Conservation (phyloP, 2,797 vertebrate genomes). For the Bradypus variegatus region DNA sequence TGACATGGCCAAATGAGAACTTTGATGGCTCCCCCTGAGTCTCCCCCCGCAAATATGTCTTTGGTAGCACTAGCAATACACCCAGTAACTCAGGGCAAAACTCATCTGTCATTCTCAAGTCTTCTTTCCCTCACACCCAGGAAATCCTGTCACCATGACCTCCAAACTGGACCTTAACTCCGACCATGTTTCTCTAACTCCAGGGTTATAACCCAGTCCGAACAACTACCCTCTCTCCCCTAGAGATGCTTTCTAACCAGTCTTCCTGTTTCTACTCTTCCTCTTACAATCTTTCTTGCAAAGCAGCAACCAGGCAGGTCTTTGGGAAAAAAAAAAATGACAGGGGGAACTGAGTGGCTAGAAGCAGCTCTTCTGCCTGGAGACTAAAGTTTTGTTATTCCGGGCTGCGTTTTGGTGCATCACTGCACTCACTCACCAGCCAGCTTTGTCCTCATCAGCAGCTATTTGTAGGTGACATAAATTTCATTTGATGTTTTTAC, state of each 20-base stretch:
- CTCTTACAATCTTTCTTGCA: neutral
- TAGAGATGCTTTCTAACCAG: neutral
- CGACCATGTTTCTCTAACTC: too few species aligned
- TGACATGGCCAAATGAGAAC: too few species aligned
- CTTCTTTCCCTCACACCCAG: neutral
- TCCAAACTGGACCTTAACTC: neutral
- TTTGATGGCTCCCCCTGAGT: too few species aligned
- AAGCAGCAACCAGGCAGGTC: neutral
- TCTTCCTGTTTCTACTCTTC: too few species aligned
- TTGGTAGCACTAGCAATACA: neutral
- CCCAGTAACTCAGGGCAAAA: neutral
- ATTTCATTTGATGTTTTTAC: neutral
- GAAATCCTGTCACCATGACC: neutral
- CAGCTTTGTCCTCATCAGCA: neutral
- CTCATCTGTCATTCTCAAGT: too few species aligned
- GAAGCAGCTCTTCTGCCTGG: neutral
- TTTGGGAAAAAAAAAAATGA: neutral
- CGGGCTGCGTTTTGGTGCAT: neutral
- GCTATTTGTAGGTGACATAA: neutral
- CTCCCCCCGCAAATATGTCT: too few species aligned
- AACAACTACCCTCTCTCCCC: neutral
- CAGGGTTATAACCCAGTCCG: too few species aligned
- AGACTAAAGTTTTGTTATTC: neutral
- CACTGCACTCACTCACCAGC: neutral
- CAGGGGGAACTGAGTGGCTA: neutral